Evolutionary conservation across 2,888 invertebrate species (phyloP).

Genomic region (Cryptocephalus primarius): DNA sequence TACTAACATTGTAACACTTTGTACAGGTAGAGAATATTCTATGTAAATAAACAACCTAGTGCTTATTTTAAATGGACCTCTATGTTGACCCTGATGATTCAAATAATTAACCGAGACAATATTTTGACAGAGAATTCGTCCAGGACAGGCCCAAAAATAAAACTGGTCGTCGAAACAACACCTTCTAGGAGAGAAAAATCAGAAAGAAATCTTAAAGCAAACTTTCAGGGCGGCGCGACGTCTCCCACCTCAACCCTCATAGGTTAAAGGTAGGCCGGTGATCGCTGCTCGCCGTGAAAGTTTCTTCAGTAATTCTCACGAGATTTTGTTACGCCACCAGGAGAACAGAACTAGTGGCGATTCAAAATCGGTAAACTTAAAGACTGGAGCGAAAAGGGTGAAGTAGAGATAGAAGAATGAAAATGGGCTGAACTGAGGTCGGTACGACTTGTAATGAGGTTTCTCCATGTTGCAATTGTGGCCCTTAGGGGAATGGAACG

Average conservation of each 20-base stretch:
- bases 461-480: slow-evolving; percentile 7
- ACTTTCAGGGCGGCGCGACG: slow-evolving; percentile 4
- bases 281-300: slow-evolving; percentile 25
- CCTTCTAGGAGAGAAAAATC: slow-evolving; percentile 5
- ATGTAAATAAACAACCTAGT: too few relatives aligned
- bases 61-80: too few relatives aligned
- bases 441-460: slow-evolving; percentile 3
- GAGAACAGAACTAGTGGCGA: slow-evolving; percentile 47
- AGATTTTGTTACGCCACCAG: slow-evolving; percentile 56
- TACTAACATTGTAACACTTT: too few relatives aligned
- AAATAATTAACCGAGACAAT: too few relatives aligned
- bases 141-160: too few relatives aligned
- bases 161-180: too few relatives aligned
- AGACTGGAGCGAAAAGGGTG: slow-evolving; percentile 21
- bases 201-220: slow-evolving; percentile 8
- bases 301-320: slow-evolving; percentile 40
- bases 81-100: too few relatives aligned
- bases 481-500: slow-evolving; percentile 7
- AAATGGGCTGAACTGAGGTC: slow-evolving; percentile 15
- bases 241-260: slow-evolving; percentile 30
- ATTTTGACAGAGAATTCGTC: too few relatives aligned
- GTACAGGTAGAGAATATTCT: too few relatives aligned
- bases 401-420: slow-evolving; percentile 23
- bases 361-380: slow-evolving; percentile 32
- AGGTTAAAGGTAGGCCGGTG: slow-evolving; percentile 32